Base-by-base conservation (phyloP, 2,888 invertebrate species). In the Heliconius erato region DNA sequence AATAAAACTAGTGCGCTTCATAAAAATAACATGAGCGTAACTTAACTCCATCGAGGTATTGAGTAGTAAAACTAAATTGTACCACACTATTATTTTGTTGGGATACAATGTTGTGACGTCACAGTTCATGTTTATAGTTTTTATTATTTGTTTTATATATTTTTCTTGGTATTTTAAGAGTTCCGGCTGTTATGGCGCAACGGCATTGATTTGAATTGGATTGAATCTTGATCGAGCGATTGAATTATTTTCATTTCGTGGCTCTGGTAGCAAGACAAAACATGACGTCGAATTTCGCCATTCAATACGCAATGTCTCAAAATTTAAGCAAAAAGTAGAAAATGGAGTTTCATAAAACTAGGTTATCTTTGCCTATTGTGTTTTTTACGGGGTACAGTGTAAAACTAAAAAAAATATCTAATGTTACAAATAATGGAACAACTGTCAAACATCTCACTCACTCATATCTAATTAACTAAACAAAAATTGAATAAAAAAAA, bases 11-110 rank as follows among this genome's bases (percentile, higher is more conserved):
- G 32, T 74, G 35, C n/a, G n/a, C 59, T 63, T 40, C 35, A 76
- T 76, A 76, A 76, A 40, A 76, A 63, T 76, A 74, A 74, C 74
- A 74, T 74, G 74, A 74, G 59, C 23, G 59, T 32, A 32, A 59
- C 76, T 63, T 63, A 76, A 16, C 44, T 72, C 44, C 44, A 49
- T 44, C 59, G 59, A 63, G 76, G n/a, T 63, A 63, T 74, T 28
- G 23, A 6, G 28, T 44, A 12, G 72, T 72, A 72, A 72, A 16
- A 72, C 14, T n/a, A n/a, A 44, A 44, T 71, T n/a, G 2, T 44
- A 14, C 23, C 40, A 44, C 72, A 40, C 71, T 44, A 72, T 72
- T 44, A 72, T 49, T 71, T 72, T 44, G 26, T 44, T 16, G 9
- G 16, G 9, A 72, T 44, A 49, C 72, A 26, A 26, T 6, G 44